Conservation (phyloP, 2,113 vertebrate genomes). For the Pithys albifrons region DNA sequence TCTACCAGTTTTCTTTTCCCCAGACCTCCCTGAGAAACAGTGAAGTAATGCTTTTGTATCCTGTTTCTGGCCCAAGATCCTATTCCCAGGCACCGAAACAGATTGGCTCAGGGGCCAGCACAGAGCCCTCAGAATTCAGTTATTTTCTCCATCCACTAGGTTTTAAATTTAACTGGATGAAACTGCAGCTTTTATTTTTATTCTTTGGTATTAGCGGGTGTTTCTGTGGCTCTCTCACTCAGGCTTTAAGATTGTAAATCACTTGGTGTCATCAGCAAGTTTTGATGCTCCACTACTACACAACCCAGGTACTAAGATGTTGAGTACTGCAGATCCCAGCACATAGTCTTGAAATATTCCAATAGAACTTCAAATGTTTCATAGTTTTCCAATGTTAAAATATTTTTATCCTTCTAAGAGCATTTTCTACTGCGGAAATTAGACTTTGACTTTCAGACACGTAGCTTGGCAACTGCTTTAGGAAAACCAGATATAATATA, state of each 20-base stretch:
- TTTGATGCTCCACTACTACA: neutral
- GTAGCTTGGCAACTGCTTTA: neutral
- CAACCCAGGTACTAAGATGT: neutral
- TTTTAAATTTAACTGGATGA: neutral
- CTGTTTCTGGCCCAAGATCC: neutral
- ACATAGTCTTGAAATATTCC: neutral
- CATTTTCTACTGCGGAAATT: neutral
- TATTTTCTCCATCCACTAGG: neutral
- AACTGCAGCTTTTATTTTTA: neutral
- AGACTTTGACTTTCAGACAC: neutral
- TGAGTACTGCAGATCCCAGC: neutral
- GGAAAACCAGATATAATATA: neutral
- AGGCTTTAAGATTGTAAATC: neutral
- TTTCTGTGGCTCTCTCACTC: neutral
- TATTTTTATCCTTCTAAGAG: neutral
- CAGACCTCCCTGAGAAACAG: neutral
- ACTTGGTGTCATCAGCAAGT: neutral
- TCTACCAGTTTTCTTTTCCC: neutral
- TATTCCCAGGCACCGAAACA: neutral
- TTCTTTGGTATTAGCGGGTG: neutral
- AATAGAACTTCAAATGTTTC: neutral
- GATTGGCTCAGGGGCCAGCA: neutral
- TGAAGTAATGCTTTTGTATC: neutral
- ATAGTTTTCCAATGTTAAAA: neutral
- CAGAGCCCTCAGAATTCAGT: neutral